These are phyloP conservation scores for Phorcus lineatus DNA, from an alignment of 2,888 invertebrate species.

Conservation along the genomic window DNA sequence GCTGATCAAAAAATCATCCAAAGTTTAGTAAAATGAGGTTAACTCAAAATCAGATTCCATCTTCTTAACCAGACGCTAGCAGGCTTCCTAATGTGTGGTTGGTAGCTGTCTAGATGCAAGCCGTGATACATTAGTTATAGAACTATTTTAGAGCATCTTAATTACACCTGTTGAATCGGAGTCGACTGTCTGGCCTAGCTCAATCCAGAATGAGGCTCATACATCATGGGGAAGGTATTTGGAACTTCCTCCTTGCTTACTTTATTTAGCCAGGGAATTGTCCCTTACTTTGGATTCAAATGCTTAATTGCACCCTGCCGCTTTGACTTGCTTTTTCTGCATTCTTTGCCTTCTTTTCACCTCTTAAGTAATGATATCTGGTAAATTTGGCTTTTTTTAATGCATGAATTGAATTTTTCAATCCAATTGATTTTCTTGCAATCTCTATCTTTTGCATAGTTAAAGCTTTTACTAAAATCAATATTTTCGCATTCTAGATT, in stretches of 20 bases:
- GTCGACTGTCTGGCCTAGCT: too few relatives aligned
- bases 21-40: too few relatives aligned
- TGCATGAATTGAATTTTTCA: neutral
- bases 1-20: too few relatives aligned
- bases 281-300: neutral
- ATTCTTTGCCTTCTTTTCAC: neutral
- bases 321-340: neutral
- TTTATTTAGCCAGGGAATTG: too few relatives aligned
- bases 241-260: too few relatives aligned
- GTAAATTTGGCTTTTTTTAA: neutral
- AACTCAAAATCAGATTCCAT: too few relatives aligned
- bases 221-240: neutral
- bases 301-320: neutral
- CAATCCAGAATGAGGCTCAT: too few relatives aligned
- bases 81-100: too few relatives aligned
- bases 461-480: too few relatives aligned
- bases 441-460: neutral
- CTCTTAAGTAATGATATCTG: neutral
- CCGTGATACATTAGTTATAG: neutral
- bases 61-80: too few relatives aligned
- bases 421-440: neutral
- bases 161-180: neutral
- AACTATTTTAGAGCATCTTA: neutral
- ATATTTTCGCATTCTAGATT: too few relatives aligned
- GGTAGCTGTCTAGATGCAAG: too few relatives aligned